Conservation (phyloP, 2,797 vertebrate species). For the Sebastes elongatus region DNA sequence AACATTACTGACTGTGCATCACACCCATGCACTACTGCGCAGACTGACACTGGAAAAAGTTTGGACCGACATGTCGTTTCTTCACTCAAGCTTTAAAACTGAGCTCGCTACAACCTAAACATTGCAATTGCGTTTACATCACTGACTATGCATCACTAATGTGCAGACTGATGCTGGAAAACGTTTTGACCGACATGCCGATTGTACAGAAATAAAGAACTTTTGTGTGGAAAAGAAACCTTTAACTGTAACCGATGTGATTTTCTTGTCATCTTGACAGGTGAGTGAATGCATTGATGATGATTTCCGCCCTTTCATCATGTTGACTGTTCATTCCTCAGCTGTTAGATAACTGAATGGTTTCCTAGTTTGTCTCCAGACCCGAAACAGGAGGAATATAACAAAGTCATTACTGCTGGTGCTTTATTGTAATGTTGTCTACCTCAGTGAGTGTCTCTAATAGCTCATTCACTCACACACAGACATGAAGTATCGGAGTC, state of each 20-base stretch:
- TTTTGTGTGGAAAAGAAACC: neutral
- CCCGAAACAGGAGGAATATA: constrained; percentile 8
- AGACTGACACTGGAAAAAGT: neutral
- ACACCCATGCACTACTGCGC: neutral
- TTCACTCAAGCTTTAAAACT: too few relatives aligned
- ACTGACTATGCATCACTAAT: too few relatives aligned
- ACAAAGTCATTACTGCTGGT: constrained; percentile 33
- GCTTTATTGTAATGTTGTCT: constrained; percentile 40
- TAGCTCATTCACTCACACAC: constrained; percentile 30
- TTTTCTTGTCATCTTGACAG: neutral
- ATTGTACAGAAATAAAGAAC: neutral
- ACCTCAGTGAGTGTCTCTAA: constrained; percentile 7
- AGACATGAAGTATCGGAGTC: constrained; percentile 13
- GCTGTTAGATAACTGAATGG: constrained; percentile 7
- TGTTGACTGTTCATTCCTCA: constrained; percentile 1
- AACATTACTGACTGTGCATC: neutral
- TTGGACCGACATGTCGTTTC: neutral
- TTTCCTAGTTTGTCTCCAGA: constrained; percentile 22
- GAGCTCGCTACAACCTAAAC: too few relatives aligned
- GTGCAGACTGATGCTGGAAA: neutral
- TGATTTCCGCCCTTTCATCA: neutral
- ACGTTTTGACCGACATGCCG: neutral
- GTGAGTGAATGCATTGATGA: neutral
- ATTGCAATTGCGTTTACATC: too few relatives aligned
- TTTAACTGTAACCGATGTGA: neutral